Conservation (phyloP, 2,888 invertebrate species). For the Ceriagrion tenellum region DNA sequence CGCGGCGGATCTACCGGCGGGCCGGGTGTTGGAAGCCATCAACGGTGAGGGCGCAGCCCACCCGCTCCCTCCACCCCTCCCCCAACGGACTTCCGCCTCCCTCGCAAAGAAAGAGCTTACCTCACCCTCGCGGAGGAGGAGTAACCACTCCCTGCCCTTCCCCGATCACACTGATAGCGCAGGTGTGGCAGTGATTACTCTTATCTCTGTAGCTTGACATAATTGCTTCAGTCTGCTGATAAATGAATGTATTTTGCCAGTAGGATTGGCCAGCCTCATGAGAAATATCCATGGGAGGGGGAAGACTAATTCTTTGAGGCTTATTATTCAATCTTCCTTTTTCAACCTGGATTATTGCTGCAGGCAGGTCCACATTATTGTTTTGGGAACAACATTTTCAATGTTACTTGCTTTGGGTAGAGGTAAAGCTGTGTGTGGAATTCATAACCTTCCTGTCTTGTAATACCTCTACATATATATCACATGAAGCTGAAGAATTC, state of each 20-base stretch:
- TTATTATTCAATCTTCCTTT: background rate
- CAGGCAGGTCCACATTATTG: background rate
- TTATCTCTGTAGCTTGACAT: background rate
- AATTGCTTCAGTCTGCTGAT: background rate
- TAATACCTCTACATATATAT: too few species aligned
- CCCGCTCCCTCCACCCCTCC: background rate
- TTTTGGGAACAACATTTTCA: background rate
- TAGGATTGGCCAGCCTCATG: background rate
- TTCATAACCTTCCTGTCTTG: too few species aligned
- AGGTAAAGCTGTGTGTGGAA: background rate
- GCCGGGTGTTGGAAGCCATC: conserved; percentile 58
- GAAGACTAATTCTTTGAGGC: background rate
- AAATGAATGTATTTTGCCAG: background rate
- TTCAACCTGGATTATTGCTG: background rate
- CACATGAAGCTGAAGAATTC: too few species aligned
- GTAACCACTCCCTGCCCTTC: background rate
- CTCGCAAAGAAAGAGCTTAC: background rate
- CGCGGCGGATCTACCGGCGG: conserved; percentile 42
- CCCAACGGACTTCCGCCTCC: background rate
- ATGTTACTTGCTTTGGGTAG: background rate
- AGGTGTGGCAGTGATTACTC: background rate
- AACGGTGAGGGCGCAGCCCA: conserved; percentile 51
- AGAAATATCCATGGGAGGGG: background rate
- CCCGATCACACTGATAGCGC: background rate
- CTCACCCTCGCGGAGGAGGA: background rate